Conservation (phyloP, 2,888 invertebrate genomes). For the Synergus laeviventris region DNA sequence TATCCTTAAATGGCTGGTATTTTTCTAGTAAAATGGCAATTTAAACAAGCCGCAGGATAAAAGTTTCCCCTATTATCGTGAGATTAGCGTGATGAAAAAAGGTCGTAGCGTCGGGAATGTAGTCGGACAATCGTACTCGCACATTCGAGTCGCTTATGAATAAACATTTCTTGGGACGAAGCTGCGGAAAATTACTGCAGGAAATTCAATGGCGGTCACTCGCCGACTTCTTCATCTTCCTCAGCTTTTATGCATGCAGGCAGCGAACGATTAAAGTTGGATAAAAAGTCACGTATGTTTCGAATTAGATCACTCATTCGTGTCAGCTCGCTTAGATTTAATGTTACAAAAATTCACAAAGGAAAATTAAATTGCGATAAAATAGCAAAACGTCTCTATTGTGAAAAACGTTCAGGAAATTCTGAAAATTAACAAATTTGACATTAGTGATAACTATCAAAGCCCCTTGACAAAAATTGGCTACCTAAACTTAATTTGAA, state of each 20-base stretch:
- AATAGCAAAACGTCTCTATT: not conserved
- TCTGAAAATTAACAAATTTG: not conserved
- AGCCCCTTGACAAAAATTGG: too few species aligned
- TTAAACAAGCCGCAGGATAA: conserved; percentile 38
- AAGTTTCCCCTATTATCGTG: conserved; percentile 55
- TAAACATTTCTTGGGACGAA: conserved; percentile 68
- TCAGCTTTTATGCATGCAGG: conserved; percentile 33
- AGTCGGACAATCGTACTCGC: conserved; percentile 64
- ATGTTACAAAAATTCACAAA: conserved; percentile 5
- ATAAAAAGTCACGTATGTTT: conserved; percentile 16
- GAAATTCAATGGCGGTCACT: conserved; percentile 57
- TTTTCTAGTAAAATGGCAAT: conserved; percentile 13
- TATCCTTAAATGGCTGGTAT: conserved; percentile 4
- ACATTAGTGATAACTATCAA: not conserved
- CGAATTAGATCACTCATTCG: conserved; percentile 22
- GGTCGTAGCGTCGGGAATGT: conserved; percentile 53
- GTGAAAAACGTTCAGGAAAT: not conserved
- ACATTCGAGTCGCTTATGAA: conserved; percentile 69
- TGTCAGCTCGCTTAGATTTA: not conserved
- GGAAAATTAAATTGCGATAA: not conserved
- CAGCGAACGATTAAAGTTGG: conserved; percentile 33
- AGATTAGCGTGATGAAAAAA: conserved; percentile 53
- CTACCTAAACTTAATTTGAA: not conserved
- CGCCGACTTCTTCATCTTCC: conserved; percentile 40
- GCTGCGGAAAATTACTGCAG: conserved; percentile 68